These are phyloP conservation scores for Achroia grisella DNA, from an alignment of 1,140 invertebrate species.

Conservation along the genomic window DNA sequence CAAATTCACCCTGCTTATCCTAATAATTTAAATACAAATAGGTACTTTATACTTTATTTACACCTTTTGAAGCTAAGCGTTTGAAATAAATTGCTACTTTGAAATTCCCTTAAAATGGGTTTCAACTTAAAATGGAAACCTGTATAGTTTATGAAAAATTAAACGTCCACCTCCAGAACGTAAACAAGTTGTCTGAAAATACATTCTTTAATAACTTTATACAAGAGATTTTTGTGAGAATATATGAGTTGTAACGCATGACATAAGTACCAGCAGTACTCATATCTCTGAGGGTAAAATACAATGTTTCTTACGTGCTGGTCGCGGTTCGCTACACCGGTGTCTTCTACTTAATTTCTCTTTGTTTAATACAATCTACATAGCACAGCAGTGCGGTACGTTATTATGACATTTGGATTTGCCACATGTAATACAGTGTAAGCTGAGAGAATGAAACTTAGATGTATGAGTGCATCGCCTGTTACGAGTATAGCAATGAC, in stretches of 20 bases:
- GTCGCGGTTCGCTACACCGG: neutral
- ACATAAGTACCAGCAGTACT: slow-evolving; percentile 17
- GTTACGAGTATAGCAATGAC: no score
- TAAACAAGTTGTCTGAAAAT: no score
- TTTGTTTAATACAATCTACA: slow-evolving; percentile 56
- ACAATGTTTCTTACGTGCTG: slow-evolving; percentile 32
- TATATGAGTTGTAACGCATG: slow-evolving; percentile 16
- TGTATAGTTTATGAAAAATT: no score
- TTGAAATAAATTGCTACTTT: no score
- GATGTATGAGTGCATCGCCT: slow-evolving; percentile 37
- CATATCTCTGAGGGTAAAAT: slow-evolving; percentile 27
- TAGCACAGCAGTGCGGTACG: slow-evolving; percentile 28
- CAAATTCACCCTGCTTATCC: slow-evolving; percentile 9
- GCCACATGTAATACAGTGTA: slow-evolving; percentile 33
- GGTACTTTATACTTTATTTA: slow-evolving; percentile 1
- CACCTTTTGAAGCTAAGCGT: no score
- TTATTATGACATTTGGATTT: slow-evolving; percentile 51
- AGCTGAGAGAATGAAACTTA: slow-evolving; percentile 28
- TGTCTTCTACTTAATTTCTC: slow-evolving; percentile 3
- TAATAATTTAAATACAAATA: slow-evolving; percentile 15
- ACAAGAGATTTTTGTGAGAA: neutral
- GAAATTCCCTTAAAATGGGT: no score
- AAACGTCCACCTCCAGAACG: no score
- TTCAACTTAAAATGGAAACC: no score
- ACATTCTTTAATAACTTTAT: neutral